Conservation (phyloP, 2,888 invertebrate genomes). For the Argyresthia albistria region DNA sequence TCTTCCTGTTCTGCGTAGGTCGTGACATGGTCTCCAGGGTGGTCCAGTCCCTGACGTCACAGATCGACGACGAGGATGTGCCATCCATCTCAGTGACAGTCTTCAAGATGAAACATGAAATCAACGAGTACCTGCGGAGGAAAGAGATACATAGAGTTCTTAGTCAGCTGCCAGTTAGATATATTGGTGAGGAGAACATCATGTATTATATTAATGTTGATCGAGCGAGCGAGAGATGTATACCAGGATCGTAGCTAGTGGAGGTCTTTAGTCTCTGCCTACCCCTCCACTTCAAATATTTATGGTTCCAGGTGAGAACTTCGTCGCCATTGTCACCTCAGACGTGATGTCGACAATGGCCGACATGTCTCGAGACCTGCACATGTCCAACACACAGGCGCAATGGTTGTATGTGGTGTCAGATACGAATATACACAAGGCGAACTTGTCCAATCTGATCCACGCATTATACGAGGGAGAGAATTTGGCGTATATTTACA, state of each 20-base stretch:
- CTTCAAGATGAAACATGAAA: conserved; percentile 64
- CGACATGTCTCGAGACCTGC: conserved; percentile 76
- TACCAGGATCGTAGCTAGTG: too few relatives aligned
- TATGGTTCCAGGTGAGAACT: conserved; percentile 56
- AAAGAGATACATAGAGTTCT: conserved; percentile 58
- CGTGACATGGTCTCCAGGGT: conserved; percentile 78
- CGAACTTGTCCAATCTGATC: conserved; percentile 69
- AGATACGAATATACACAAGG: conserved; percentile 62
- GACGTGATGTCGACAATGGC: conserved; percentile 76
- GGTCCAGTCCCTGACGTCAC: conserved; percentile 70
- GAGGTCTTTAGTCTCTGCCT: too few relatives aligned
- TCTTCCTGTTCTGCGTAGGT: conserved; percentile 34
- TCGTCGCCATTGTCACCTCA: conserved; percentile 75
- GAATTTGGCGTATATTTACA: conserved; percentile 84
- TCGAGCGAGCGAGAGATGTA: background rate
- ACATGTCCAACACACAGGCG: conserved; percentile 79
- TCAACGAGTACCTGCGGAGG: conserved; percentile 50
- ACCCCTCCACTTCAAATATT: background rate
- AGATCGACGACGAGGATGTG: conserved; percentile 53
- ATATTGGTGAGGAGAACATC: conserved; percentile 38
- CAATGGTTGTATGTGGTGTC: conserved; percentile 89
- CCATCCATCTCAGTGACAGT: conserved; percentile 61
- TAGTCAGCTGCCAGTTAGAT: conserved; percentile 53
- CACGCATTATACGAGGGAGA: conserved; percentile 81
- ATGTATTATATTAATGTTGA: background rate